phyloP scores from a whole-genome alignment of 2,888 invertebrate genomes.

The Dolomedes plantarius region DNA sequence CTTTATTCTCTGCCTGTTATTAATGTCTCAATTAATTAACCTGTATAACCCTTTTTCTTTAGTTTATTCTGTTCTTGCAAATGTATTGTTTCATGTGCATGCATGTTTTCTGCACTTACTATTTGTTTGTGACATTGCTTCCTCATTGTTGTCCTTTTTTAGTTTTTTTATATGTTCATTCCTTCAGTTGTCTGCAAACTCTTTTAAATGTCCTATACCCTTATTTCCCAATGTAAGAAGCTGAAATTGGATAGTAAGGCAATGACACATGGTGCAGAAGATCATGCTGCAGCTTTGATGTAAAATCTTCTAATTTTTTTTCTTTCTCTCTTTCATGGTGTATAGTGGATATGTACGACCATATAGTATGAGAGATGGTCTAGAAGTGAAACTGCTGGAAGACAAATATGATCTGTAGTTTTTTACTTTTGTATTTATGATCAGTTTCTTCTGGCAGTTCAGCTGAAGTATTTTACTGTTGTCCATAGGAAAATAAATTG shows the following conservation, averaged over 20 bases:
- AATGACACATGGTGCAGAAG: conserved; percentile 67
- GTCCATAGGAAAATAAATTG: conserved; percentile 41
- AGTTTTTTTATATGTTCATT: neutral
- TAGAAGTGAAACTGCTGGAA: conserved; percentile 45
- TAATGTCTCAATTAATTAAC: conserved; percentile 14
- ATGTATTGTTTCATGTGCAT: conserved; percentile 48
- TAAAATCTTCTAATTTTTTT: conserved; percentile 41
- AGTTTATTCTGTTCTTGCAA: conserved; percentile 49
- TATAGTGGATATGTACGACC: conserved; percentile 67
- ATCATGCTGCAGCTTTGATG: conserved; percentile 51
- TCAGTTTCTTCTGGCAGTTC: conserved; percentile 43
- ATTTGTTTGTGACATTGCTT: conserved; percentile 67
- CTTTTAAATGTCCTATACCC: no score
- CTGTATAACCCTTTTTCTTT: conserved; percentile 23
- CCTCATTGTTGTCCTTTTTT: conserved; percentile 42
- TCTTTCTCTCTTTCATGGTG: conserved; percentile 35
- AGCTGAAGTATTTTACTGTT: conserved; percentile 59
- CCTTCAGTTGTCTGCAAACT: neutral
- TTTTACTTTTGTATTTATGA: conserved; percentile 47
- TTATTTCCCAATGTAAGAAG: no score
- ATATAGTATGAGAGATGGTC: conserved; percentile 44
- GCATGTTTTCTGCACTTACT: conserved; percentile 69
- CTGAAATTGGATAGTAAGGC: conserved; percentile 27
- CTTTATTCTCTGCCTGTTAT: conserved; percentile 18
- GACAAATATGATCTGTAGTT: conserved; percentile 58